A percentile compares a stretch with the other conserved stretches of the same genome.
Evolutionary conservation across 2,888 invertebrate species (phyloP).

Genomic region (Agrotis clavis): DNA sequence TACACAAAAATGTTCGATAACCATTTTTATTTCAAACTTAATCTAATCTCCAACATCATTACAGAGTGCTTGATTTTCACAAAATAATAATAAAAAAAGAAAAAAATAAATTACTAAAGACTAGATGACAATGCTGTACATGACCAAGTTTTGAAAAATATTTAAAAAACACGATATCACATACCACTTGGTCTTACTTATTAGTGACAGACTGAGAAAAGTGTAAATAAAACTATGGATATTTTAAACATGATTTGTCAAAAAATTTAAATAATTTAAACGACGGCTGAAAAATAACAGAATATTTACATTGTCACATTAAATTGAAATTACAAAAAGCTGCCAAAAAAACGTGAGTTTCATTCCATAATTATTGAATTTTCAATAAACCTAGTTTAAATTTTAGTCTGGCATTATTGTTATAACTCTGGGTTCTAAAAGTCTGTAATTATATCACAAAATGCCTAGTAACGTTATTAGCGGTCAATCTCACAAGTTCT

Average conservation of each 20-base stretch:
- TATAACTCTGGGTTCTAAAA: not conserved
- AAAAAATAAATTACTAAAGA: conserved; percentile 88
- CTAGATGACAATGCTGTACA: conserved; percentile 86
- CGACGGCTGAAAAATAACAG: too few species aligned
- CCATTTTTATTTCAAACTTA: conserved; percentile 89
- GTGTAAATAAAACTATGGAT: not conserved
- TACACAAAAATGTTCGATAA: conserved; percentile 74
- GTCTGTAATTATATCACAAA: not conserved
- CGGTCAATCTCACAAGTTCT: not conserved
- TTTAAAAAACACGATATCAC: conserved; percentile 72
- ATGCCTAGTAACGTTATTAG: not conserved
- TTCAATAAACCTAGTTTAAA: too few species aligned
- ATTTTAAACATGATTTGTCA: not conserved
- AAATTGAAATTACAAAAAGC: too few species aligned
- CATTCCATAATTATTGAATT: too few species aligned
- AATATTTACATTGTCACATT: too few species aligned
- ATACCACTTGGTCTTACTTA: conserved; percentile 68
- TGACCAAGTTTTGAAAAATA: conserved; percentile 74
- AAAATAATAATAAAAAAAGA: conserved; percentile 69
- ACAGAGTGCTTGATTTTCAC: conserved; percentile 75
- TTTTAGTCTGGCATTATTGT: not conserved
- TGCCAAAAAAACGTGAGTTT: too few species aligned
- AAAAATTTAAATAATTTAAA: too few species aligned
- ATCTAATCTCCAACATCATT: conserved; percentile 83
- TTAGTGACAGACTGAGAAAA: conserved; percentile 56